Conservation (phyloP, 2,113 vertebrate species). For the Illadopsis cleaveri region DNA sequence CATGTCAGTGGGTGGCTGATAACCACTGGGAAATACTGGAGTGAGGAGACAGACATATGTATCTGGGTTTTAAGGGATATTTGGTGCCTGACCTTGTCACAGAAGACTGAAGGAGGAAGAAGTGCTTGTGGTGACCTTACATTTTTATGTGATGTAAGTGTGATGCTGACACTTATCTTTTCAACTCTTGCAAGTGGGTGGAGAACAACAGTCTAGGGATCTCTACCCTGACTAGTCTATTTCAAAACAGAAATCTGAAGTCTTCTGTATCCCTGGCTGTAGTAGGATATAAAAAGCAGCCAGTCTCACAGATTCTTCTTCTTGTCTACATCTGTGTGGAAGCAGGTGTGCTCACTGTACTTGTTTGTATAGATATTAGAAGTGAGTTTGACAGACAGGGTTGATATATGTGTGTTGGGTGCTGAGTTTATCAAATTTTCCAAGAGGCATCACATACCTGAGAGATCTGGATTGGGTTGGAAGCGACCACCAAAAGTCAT, state of each 20-base stretch:
- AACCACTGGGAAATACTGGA: not conserved
- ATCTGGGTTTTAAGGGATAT: not conserved
- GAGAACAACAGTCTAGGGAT: not conserved
- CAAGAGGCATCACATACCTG: not conserved
- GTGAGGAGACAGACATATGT: not conserved
- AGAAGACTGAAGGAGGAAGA: not conserved
- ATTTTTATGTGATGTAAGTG: not conserved
- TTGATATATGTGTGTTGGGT: not conserved
- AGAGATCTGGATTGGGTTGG: not conserved
- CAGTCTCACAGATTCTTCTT: not conserved
- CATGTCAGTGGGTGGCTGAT: not conserved
- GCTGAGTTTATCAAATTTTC: not conserved
- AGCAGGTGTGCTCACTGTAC: not conserved
- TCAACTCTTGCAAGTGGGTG: not conserved
- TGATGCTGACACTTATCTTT: not conserved
- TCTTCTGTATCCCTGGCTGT: not conserved
- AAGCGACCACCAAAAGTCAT: not conserved
- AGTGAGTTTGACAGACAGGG: not conserved
- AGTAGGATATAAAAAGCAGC: not conserved
- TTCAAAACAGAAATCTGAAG: not conserved
- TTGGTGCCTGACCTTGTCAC: not conserved
- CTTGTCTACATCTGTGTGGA: not conserved
- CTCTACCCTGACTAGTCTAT: not conserved
- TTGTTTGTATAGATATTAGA: not conserved
- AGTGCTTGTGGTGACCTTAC: not conserved